Evolutionary conservation across 1,140 invertebrate species (phyloP), one percentile per base, ranked within the genome.

Genomic region (Drosophila sturtevanti): DNA sequence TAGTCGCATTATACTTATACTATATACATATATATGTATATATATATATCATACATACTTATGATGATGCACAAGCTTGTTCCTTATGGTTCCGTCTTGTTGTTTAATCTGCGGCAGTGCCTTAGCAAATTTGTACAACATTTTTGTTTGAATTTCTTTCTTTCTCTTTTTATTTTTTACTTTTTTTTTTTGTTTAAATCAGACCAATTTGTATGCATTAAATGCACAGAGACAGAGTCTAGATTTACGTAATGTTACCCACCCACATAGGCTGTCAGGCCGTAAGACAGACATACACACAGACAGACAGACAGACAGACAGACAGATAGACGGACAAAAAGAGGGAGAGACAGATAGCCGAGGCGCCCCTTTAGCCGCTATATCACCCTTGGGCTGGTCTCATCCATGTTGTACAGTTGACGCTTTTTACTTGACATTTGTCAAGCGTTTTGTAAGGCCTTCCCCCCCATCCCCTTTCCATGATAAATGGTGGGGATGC

Each of bases 201-300:
- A 79, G 66, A 79, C 59, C 84, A 87, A 87, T 89, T 87, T 89
- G 82, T 87, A 87, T 87, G 84, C 82, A 87, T 87, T 87, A 82
- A 87, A 76, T 87, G 82, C 79, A 87, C 38, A 75, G 51, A 62
- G 59, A 68, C 67, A 62, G 70, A 56, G 74, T 69, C 78, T 85
- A 81, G 81, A 74, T 86, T 85, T 86, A 85, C 81, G 81, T 85
- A 85, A 85, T 74, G 77, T 60, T 72, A 75, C 81, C 81, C 81
- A 67, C 81, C 48, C 66, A 70, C 41, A 72, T 61, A 52, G 22
- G 27, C 65, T n/a, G n/a, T n/a, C n/a, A n/a, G n/a, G n/a, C n/a
- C n/a, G n/a, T n/a, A n/a, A 31, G 27, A 56, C 63, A 59, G 31
- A 72, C 31, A 72, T 27, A 63, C 48, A 56, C 21, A 68, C 11